Evolutionary conservation across 2,113 vertebrate genomes (phyloP).

Genomic region (Crypturellus undulatus): DNA sequence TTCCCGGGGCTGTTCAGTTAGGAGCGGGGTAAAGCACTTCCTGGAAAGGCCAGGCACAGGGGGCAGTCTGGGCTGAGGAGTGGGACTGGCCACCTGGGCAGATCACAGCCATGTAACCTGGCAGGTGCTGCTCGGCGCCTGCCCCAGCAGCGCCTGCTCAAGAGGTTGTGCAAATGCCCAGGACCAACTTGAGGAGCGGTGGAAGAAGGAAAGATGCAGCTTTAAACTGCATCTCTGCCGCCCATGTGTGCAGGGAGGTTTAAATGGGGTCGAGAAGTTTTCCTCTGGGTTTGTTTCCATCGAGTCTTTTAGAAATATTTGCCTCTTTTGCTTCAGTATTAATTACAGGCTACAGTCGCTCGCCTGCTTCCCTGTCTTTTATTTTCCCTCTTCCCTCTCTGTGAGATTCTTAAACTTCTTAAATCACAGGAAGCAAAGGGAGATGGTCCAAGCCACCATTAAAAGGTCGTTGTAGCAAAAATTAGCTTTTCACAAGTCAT

Average conservation of each 20-base stretch:
- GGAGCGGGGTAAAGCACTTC: too few relatives aligned
- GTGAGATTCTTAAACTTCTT: accelerated
- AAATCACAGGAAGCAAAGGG: neutral
- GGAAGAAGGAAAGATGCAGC: too few relatives aligned
- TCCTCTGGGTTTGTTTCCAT: accelerated
- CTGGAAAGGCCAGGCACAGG: too few relatives aligned
- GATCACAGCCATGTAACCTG: too few relatives aligned
- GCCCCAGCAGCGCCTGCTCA: accelerated
- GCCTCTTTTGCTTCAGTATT: accelerated
- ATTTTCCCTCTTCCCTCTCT: accelerated
- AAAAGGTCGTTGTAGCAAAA: accelerated
- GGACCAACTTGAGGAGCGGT: accelerated
- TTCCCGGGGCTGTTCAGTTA: too few relatives aligned
- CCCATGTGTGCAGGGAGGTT: accelerated
- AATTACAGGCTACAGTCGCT: accelerated
- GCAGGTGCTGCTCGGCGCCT: too few relatives aligned
- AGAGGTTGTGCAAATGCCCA: accelerated
- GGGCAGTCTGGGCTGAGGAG: too few relatives aligned
- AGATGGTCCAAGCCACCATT: accelerated
- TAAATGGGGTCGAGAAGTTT: accelerated
- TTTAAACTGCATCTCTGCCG: too few relatives aligned
- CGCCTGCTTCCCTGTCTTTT: neutral
- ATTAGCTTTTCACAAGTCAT: neutral
- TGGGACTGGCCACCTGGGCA: too few relatives aligned
- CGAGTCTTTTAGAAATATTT: neutral